phyloP scores from a whole-genome alignment of 2,113 vertebrate genomes.

The Alces alces region DNA sequence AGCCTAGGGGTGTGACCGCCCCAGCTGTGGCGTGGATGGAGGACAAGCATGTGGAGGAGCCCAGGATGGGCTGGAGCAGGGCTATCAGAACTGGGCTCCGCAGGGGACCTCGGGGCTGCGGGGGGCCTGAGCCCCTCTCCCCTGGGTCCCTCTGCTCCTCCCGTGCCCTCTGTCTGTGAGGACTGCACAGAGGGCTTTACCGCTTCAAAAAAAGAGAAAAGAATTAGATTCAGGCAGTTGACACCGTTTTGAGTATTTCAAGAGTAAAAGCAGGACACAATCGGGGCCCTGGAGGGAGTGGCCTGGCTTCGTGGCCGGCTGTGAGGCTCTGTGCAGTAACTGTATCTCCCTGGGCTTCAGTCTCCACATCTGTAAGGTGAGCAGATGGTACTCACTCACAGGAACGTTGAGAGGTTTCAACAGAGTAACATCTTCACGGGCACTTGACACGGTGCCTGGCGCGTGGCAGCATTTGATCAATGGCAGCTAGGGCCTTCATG shows the following conservation, averaged over 20 bases:
- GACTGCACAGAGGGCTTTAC: background rate
- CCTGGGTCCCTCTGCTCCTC: background rate
- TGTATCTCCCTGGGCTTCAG: background rate
- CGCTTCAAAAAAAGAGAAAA: background rate
- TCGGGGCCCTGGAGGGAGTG: background rate
- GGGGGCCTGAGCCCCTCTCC: background rate
- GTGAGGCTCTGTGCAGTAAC: background rate
- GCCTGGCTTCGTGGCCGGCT: background rate
- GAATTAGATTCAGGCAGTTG: rapidly evolving
- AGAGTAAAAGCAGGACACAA: background rate
- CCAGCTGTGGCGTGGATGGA: rapidly evolving
- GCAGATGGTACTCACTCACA: background rate
- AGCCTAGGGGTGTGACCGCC: rapidly evolving
- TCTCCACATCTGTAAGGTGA: background rate
- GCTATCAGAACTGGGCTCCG: rapidly evolving
- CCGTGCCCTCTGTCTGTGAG: background rate
- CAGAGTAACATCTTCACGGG: background rate
- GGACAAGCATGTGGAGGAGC: background rate
- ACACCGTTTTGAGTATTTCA: background rate
- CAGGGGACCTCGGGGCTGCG: background rate
- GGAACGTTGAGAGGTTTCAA: background rate
- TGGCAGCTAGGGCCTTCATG: background rate
- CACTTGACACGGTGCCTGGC: background rate
- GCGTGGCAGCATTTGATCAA: rapidly evolving
- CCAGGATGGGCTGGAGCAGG: rapidly evolving